Percentiles rank a stretch among this genome's conserved stretches.
Evolutionary conservation across 2,888 invertebrate genomes (phyloP).

Genomic region (Drosophila fungiperda): DNA sequence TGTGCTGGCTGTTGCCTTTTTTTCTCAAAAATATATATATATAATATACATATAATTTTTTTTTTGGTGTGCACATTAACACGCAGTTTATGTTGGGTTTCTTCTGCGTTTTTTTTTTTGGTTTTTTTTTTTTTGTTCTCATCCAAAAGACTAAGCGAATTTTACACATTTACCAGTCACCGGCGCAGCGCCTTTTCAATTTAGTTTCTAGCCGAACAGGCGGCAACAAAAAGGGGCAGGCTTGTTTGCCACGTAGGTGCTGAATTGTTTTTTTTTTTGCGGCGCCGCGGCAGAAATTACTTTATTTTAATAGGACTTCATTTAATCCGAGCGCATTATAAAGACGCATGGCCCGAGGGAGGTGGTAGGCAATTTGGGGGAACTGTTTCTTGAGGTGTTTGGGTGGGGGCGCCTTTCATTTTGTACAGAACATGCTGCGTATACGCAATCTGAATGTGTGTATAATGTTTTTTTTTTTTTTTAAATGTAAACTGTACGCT

Average conservation of each 20-base stretch:
- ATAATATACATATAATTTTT: slow-evolving; percentile 2
- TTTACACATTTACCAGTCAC: slow-evolving; percentile 65
- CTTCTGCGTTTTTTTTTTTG: slow-evolving; percentile 11
- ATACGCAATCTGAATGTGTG: slow-evolving; percentile 66
- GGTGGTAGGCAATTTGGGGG: slow-evolving; percentile 63
- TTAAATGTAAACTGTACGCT: slow-evolving; percentile 62
- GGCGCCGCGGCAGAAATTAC: slow-evolving; percentile 67
- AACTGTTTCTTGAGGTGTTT: not conserved
- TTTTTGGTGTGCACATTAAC: slow-evolving; percentile 63
- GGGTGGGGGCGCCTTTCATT: slow-evolving; percentile 30
- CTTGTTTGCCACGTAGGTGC: slow-evolving; percentile 33
- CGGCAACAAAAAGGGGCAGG: slow-evolving; percentile 31
- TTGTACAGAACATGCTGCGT: slow-evolving; percentile 62
- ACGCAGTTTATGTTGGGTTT: slow-evolving; percentile 65
- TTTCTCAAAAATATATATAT: not conserved
- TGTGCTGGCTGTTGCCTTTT: slow-evolving; percentile 11
- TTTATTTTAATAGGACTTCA: slow-evolving; percentile 80
- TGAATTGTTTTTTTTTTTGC: slow-evolving; percentile 42
- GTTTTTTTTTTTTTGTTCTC: slow-evolving; percentile 11
- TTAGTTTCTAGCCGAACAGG: slow-evolving; percentile 34
- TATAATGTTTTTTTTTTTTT: slow-evolving; percentile 30
- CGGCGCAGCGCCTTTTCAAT: slow-evolving; percentile 31
- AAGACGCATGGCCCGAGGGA: slow-evolving; percentile 22
- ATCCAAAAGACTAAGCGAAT: slow-evolving; percentile 58
- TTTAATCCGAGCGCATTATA: slow-evolving; percentile 75